Conservation (phyloP, 2,888 invertebrate species). For the Meta bourneti region DNA sequence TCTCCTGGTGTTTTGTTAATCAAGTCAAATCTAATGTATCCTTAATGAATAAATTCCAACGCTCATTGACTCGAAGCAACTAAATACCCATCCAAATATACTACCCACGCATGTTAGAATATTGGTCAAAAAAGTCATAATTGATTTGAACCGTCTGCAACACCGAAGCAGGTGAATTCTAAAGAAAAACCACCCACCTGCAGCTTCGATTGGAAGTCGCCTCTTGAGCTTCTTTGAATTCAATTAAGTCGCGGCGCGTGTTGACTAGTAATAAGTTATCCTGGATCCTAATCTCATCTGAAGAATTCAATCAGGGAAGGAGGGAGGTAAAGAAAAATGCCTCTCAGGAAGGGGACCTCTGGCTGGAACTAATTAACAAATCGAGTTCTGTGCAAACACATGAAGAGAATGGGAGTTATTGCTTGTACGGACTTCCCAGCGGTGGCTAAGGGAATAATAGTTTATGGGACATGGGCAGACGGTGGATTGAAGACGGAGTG, state of each 20-base stretch:
- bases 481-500: too few relatives aligned
- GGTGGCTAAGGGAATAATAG: background rate
- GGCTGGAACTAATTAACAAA: constrained; percentile 63
- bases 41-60: too few relatives aligned
- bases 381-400: constrained; percentile 56
- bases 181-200: constrained; percentile 3
- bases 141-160: background rate
- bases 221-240: constrained; percentile 40
- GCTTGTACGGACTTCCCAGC: too few relatives aligned
- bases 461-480: too few relatives aligned
- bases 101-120: too few relatives aligned
- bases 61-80: too few relatives aligned
- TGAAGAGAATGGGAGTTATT: constrained; percentile 19
- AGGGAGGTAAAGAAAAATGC: constrained; percentile 23
- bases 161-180: background rate
- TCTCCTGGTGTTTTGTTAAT: too few relatives aligned
- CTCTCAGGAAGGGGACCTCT: background rate
- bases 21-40: too few relatives aligned
- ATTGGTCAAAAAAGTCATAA: background rate
- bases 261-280: constrained; percentile 51
- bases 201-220: background rate
- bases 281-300: constrained; percentile 38
- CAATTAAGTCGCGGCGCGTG: constrained; percentile 38
- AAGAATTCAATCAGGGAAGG: constrained; percentile 51
- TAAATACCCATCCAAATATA: too few relatives aligned